Evolutionary conservation across 2,888 invertebrate species (phyloP), one percentile per base, ranked within the genome.

Genomic region (Latrodectus hesperus): DNA sequence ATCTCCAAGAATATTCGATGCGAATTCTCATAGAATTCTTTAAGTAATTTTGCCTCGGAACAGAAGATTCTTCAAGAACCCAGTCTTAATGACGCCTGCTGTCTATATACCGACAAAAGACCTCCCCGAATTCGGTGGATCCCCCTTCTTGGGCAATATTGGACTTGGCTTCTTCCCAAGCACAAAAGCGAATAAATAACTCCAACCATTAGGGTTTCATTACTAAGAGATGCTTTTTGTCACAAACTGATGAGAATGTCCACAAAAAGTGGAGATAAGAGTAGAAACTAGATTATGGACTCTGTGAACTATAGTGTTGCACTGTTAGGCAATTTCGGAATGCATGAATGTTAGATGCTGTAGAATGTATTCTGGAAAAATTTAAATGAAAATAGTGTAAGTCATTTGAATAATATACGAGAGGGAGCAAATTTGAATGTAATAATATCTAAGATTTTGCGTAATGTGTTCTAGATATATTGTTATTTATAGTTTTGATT

Each of bases 1-100:
- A 38, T 38, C 38, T 38, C 38, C 38, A 38, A 38, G 38, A 38
- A 38, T 38, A 38, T 6, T 38, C 38, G 38, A 38, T 38, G 6
- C 38, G 38, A 38, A 6, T 38, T 38, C 38, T 4, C 38, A 38
- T 38, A 6, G 38, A 38, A 38, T 64, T 64, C 12, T 65, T 26
- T 26, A 55, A 64, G 68, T 68, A 68, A n/a, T 75, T 38, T 60
- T 12, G 60, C n/a, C 60, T 60, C 55, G 17, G 38, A 38, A 38
- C 38, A 38, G 38, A 38, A 38, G 38, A 38, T 38, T 49, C n/a
- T 65, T 49, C 65, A 76, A 64, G 60, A 38, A 64, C 51, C 11
- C 60, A 65, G 64, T 52, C 65, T 49, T 80, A 80, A 80, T 80
- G 80, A 80, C 80, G 71, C 80, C 80, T n/a, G 49, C 22, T 80